A percentile compares a stretch with the other conserved stretches of the same genome.
Evolutionary conservation across 2,113 vertebrate genomes (phyloP).

Genomic region (Plotosus lineatus): DNA sequence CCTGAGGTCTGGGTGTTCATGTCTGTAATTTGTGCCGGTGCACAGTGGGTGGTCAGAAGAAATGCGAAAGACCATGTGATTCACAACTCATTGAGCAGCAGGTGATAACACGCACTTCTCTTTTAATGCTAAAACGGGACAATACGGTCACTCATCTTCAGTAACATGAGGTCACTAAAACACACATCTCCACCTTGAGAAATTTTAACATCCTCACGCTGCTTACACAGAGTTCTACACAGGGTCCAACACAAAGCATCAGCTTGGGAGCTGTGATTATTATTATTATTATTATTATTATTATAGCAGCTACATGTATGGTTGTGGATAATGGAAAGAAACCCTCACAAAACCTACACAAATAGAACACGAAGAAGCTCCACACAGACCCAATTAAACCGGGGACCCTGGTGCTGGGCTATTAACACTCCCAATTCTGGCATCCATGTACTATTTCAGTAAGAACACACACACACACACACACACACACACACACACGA

Average conservation of each 20-base stretch:
- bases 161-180: neutral
- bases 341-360: neutral
- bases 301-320: neutral
- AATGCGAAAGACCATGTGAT: neutral
- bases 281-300: too few species aligned
- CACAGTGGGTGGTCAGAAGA: neutral
- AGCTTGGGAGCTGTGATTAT: too few species aligned
- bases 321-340: neutral
- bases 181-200: neutral
- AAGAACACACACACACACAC: neutral
- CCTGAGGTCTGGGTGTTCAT: neutral
- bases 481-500: neutral
- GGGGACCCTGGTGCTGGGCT: neutral
- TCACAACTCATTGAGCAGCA: neutral
- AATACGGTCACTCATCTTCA: neutral
- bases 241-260: too few species aligned
- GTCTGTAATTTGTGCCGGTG: neutral
- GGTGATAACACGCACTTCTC: neutral
- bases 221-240: too few species aligned
- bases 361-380: neutral
- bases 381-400: neutral
- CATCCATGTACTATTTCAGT: neutral
- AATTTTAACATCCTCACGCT: neutral
- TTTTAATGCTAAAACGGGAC: neutral
- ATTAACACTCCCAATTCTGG: neutral